Evolutionary conservation across 1,140 invertebrate genomes (phyloP), one percentile per base, ranked within the genome.

Genomic region (Anoplolepis gracilipes): DNA sequence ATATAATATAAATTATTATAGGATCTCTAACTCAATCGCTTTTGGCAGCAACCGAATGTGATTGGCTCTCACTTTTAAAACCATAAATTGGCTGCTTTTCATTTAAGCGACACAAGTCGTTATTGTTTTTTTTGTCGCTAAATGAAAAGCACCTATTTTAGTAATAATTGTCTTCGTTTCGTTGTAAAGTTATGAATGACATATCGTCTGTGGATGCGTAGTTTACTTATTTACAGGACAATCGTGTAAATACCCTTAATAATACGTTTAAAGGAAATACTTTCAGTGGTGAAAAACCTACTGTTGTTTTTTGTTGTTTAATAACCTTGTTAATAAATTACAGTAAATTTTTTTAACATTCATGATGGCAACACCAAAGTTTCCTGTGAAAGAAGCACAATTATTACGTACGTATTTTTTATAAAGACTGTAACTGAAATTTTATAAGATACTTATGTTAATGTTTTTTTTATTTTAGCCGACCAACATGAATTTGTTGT

Each of bases 401-500:
- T 64, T 92, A 85, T 72, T 87, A 16, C 61, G 92, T 93, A 89
- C 46, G 87, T 89, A 87, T 79, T 53, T n/a, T 57, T 22, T 39
- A 64, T 36, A 39, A 16, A 1, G 30, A 10, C 22, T 53, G 46
- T 25, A 10, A 42, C 33, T 59, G 19, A 46, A 77, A 5, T 28
- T 59, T 59, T 10, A 10, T 59, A 25, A 22, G 22, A 62, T 39
- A 57, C 13, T 65, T 76, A 53, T 64, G 6, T 70, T 64, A 36
- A 64, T 82, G 36, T 82, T n/a, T 85, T 67, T 82, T n/a, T 85
- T 67, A 55, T 92, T 90, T 55, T 73, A 94, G 92, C 91, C 42
- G 95, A 95, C 33, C 93, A 96, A 84, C 97, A 97, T 94, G 95
- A 96, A 79, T 98, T 96, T 93, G 85, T 96, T 28, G 95, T 96